Evolutionary conservation across 1,140 invertebrate species (phyloP).

Genomic region (Sitophilus oryzae): DNA sequence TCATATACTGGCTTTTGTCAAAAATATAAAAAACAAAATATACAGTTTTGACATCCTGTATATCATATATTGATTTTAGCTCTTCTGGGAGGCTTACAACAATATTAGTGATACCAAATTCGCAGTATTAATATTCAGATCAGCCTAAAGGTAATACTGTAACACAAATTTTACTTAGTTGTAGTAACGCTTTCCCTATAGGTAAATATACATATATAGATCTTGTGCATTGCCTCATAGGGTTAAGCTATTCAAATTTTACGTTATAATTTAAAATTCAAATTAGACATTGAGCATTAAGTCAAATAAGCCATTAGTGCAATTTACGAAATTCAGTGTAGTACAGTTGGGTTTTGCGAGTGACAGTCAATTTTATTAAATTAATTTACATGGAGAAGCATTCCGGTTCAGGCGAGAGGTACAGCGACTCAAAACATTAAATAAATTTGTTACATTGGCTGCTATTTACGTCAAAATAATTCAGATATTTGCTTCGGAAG

Average conservation of each 20-base stretch:
- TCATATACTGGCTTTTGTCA: too few species aligned
- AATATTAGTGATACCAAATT: too few species aligned
- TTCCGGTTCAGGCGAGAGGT: not conserved
- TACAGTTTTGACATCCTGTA: too few species aligned
- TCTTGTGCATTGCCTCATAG: slow-evolving; percentile 5
- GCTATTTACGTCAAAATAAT: slow-evolving; percentile 9
- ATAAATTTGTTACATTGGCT: slow-evolving; percentile 4
- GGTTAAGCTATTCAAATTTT: slow-evolving; percentile 6
- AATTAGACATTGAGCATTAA: slow-evolving; percentile 11
- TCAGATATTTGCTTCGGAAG: slow-evolving; percentile 1
- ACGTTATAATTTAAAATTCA: slow-evolving; percentile 11
- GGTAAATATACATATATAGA: not conserved
- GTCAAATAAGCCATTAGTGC: slow-evolving; percentile 9
- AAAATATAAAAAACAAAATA: too few species aligned
- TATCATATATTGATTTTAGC: too few species aligned
- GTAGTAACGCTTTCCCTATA: not conserved
- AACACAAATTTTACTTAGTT: slow-evolving; percentile 5
- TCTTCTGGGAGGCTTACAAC: too few species aligned
- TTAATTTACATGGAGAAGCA: slow-evolving; percentile 4
- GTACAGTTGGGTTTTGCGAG: slow-evolving; percentile 4
- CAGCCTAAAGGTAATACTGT: not conserved
- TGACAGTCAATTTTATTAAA: slow-evolving; percentile 14
- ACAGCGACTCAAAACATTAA: slow-evolving; percentile 2
- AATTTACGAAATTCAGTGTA: slow-evolving; percentile 11
- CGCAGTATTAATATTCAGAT: too few species aligned